Evolutionary conservation across 2,888 invertebrate genomes (phyloP), one percentile per base, ranked within the genome.

Genomic region (Drosophila yooni): DNA sequence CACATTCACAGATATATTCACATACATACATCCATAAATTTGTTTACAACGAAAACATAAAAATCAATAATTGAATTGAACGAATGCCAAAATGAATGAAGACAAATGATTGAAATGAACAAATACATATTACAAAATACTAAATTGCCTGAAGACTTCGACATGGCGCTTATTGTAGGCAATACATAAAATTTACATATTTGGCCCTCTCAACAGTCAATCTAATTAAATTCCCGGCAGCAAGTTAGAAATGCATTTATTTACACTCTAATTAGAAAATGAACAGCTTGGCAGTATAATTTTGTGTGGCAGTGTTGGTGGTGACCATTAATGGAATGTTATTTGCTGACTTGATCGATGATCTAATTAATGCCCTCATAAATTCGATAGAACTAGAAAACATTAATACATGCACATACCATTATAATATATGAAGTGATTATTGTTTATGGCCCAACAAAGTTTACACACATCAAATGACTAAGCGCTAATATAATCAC

Each of bases 41-140:
- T 31, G 53, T 56, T 76, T 15, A 46, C 21, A 52, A 62, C 53
- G 57, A 57, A 53, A 38, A 67, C 75, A 72, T 76, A 73, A 63
- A 64, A 83, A 85, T 76, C 80, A 64, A 82, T 82, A 68, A 85
- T 74, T 70, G 51, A 80, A 73, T 64, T 64, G 63, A 65, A 67
- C 62, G 66, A 81, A 74, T 69, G 64, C 56, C 69, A 34, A 76
- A 83, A 46, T 73, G 56, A 81, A 70, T 73, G 62, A 81, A 80
- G 68, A 73, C 57, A 79, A 73, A 84, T 69, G 63, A 66, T 34
- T 31, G 15, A 31, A 59, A 51, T 46, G 38, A 51, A 33, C 27
- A 53, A 53, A 46, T 3, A 43, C n/a, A 71, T 59, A 61, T 59
- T 53, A 34, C 18, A 43, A 10, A 56, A 40, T 50, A 21, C 8